Evolutionary conservation across 2,888 invertebrate species (phyloP).

Genomic region (Leptura quadrifasciata): DNA sequence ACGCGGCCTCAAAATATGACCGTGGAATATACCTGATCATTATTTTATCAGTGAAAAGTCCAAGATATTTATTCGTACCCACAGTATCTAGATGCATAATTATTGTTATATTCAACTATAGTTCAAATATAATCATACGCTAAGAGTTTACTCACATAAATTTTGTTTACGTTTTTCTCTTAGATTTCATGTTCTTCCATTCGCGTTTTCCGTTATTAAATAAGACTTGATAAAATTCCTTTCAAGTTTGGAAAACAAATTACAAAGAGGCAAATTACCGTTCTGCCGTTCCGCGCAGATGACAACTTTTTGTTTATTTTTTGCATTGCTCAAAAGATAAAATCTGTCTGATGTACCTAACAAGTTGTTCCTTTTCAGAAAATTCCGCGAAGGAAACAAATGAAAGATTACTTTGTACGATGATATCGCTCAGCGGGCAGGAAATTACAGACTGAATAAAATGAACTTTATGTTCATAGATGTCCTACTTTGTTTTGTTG

Average conservation of each 20-base stretch:
- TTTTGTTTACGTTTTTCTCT: too few species aligned
- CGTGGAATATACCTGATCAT: too few species aligned
- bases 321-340: slow-evolving; percentile 28
- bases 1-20: too few species aligned
- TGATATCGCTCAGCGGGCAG: slow-evolving; percentile 57
- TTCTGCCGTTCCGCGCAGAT: slow-evolving; percentile 24
- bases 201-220: slow-evolving; percentile 10
- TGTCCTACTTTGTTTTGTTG: slow-evolving; percentile 36
- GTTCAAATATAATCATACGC: too few species aligned
- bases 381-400: slow-evolving; percentile 49
- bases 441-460: slow-evolving; percentile 53
- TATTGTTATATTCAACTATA: too few species aligned
- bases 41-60: too few species aligned
- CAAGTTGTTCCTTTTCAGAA: slow-evolving; percentile 35
- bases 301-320: slow-evolving; percentile 29
- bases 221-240: slow-evolving; percentile 32
- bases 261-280: slow-evolving; percentile 37
- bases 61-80: too few species aligned
- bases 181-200: slow-evolving; percentile 6
- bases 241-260: slow-evolving; percentile 27
- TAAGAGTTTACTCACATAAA: too few species aligned
- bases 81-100: too few species aligned
- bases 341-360: slow-evolving; percentile 35
- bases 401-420: slow-evolving; percentile 59
- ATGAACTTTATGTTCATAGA: slow-evolving; percentile 37